Base-by-base conservation (phyloP, 2,888 invertebrate genomes). In the Macaria notata region DNA sequence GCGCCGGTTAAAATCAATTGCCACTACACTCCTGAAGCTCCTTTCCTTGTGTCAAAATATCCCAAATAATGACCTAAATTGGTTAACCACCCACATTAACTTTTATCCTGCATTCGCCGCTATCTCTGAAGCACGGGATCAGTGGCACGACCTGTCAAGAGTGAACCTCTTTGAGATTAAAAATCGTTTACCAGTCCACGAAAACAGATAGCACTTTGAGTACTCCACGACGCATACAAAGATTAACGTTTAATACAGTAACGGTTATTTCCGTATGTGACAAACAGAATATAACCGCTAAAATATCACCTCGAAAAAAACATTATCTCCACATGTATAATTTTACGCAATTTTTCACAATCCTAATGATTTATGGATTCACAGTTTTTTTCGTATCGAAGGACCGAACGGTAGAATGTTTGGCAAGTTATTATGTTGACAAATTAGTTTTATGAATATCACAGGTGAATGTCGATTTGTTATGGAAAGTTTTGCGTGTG, bases 61-160 rank as follows among this genome's bases (percentile, higher is more conserved):
- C 33, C 33, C 4, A 7, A 36, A 36, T 36, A 7, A 36, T 36
- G 33, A 36, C 33, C 33, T 7, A 36, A 36, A 36, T 36, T 6
- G 5, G 1, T 7, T 7, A 6, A 36, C 33, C 33, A 36, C 7
- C 5, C 33, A 7, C 7, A 7, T 36, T 19, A 19, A 19, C 1
- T 36, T 36, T 36, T 36, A 7, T 4, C 33, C 33, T 6, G 5
- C 4, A 36, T 42, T 49, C 3, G 29, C 39, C 43, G 49, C 46
- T 46, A 60, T 53, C 62, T 41, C 38, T 51, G 44, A 54, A 51
- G 62, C 49, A 63, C 48, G 62, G 63, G 52, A 50, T 66, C 59
- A 31, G 63, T 57, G 62, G 66, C 69, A 68, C 65, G 69, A 71
- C 48, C 67, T 72, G 72, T 72, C 73, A 66, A 49, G 51, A 50